Evolutionary conservation across 92 coral and sea anemone genomes (phyloP), one percentile per base, ranked within the genome.

Genomic region (Plumapathes pennacea): DNA sequence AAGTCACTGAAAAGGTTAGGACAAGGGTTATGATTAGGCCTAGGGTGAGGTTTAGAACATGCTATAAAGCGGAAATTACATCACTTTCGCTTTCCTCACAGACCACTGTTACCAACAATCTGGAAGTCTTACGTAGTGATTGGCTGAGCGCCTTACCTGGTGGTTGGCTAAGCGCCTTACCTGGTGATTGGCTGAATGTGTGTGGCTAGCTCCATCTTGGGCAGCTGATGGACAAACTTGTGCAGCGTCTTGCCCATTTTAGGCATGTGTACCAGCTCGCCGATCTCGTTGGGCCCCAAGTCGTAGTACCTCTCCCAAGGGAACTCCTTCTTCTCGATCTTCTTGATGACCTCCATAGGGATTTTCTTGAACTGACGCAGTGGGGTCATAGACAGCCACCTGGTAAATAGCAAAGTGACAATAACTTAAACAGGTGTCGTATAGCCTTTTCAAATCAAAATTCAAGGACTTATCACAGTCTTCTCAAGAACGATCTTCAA

Each of bases 321-420:
- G 60, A 92, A 92, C 30, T 92, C 98, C 52, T 92, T 92, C 86
- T 92, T 92, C 63, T 92, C 98, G 22, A 92, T 92, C 59, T 90
- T 84, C 94, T 92, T 92, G 54, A 92, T 84, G 10, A 92, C 98
- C 30, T 92, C 98, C 83, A 74, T 82, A 5, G 98, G 98, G 43
- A 92, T 92, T 55, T 92, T 92, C 74, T 89, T 92, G 75, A 92
- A 92, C 66, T 92, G 98, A 11, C 98, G 86, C 46, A 92, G 65
- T 22, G 98, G 98, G 41, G 96, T 80, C 98, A 92, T 92, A 6
- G 98, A 92, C 27, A 92, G 75, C 98, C 98, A 92, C 98, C 98
- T 92, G 8, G 15, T 12, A 25, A 19, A 47, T 7, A 54, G 5
- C 20, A 36, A 74, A 19, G 6, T 11, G 11, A 15, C 13, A 65